Conservation (phyloP, 2,113 vertebrate species). For the Perccottus glenii region DNA sequence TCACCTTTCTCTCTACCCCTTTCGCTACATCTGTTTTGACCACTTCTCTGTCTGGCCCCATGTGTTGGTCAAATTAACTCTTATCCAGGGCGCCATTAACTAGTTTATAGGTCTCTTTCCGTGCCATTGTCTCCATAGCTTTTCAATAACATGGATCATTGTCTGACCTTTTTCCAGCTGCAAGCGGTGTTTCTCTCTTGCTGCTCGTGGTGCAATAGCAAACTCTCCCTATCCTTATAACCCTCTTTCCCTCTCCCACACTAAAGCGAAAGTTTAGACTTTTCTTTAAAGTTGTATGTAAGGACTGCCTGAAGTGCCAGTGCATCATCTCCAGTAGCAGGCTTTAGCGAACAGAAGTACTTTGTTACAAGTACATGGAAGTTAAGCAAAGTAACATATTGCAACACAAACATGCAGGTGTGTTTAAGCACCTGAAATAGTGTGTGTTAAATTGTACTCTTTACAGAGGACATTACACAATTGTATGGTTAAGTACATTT, state of each 20-base stretch:
- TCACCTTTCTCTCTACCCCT: constrained; percentile 46
- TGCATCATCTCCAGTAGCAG: too few relatives aligned
- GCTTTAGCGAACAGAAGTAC: too few relatives aligned
- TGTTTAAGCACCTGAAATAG: neutral
- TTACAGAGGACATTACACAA: too few relatives aligned
- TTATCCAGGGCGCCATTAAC: constrained; percentile 47
- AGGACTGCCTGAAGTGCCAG: too few relatives aligned
- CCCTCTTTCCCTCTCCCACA: neutral
- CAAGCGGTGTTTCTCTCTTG: constrained; percentile 34
- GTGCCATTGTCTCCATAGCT: constrained; percentile 45
- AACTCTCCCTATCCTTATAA: constrained; percentile 8
- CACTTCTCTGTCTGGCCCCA: constrained; percentile 46
- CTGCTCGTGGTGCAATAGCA: constrained; percentile 43
- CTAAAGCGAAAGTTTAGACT: too few relatives aligned
- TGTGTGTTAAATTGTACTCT: neutral
- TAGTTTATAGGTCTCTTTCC: constrained; percentile 56
- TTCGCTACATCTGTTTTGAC: constrained; percentile 40
- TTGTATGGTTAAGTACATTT: neutral
- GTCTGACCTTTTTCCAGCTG: constrained; percentile 44
- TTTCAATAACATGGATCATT: constrained; percentile 63
- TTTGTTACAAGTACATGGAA: neutral
- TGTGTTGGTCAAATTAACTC: constrained; percentile 55
- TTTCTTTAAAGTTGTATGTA: too few relatives aligned
- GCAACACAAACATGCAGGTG: neutral
- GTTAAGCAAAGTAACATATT: neutral